These are phyloP conservation scores for Petrocephalus sullivani DNA, from an alignment of 2,797 vertebrate genomes.

Conservation along the genomic window DNA sequence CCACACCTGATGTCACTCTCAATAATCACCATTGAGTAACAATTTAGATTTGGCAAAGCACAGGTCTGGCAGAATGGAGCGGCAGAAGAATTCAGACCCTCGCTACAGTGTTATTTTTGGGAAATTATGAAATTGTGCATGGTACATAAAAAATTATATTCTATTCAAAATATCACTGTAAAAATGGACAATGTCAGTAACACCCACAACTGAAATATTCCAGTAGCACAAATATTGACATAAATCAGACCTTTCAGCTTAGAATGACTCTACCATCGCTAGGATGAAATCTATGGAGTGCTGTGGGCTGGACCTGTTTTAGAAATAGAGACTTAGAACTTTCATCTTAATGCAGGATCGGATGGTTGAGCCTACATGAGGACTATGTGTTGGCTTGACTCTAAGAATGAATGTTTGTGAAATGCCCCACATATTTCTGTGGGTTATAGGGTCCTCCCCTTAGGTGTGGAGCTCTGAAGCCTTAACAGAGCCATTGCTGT, in stretches of 20 bases:
- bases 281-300: background rate
- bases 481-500: background rate
- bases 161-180: background rate
- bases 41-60: background rate
- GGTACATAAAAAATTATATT: background rate
- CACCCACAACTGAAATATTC: background rate
- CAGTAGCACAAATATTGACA: background rate
- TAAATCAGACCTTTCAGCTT: background rate
- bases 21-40: background rate
- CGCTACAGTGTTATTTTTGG: background rate
- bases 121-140: background rate
- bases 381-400: background rate
- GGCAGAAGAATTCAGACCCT: background rate
- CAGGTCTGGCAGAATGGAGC: background rate
- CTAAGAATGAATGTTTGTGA: background rate
- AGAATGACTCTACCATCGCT: background rate
- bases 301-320: background rate
- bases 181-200: background rate
- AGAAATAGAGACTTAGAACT: background rate
- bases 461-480: background rate
- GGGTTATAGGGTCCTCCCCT: background rate
- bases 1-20: background rate
- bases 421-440: background rate
- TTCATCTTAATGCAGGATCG: background rate
- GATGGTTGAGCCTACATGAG: background rate